These are phyloP conservation scores for Deilephila elpenor DNA, from an alignment of 2,888 invertebrate genomes.

Conservation along the genomic window DNA sequence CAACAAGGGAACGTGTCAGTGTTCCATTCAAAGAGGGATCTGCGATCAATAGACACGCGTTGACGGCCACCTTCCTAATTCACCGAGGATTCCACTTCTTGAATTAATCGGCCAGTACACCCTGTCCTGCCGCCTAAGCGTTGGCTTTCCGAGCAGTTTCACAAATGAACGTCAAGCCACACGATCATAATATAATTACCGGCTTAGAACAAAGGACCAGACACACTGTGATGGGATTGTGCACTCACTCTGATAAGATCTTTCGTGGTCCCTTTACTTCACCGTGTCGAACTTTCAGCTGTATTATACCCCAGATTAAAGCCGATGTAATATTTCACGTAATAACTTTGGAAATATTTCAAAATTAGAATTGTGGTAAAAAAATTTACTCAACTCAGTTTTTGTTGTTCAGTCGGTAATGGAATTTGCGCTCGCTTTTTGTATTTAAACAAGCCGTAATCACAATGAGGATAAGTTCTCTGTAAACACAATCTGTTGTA, in stretches of 20 bases:
- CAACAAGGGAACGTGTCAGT: slow-evolving; percentile 4
- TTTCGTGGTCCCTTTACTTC: slow-evolving; percentile 35
- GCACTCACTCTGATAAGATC: slow-evolving; percentile 50
- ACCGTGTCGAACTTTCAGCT: slow-evolving; percentile 37
- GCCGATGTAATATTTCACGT: background rate
- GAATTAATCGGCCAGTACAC: slow-evolving; percentile 73
- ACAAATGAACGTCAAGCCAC: slow-evolving; percentile 74
- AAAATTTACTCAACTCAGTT: background rate
- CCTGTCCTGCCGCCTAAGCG: slow-evolving; percentile 64
- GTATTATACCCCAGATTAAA: slow-evolving; percentile 13
- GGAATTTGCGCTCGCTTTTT: background rate
- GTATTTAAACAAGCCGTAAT: slow-evolving; percentile 3
- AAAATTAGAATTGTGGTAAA: background rate
- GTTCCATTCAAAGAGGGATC: slow-evolving; percentile 39
- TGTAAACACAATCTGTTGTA: background rate
- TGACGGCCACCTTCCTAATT: slow-evolving; percentile 69
- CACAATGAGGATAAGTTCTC: background rate
- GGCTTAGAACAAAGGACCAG: slow-evolving; percentile 50
- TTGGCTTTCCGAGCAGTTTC: slow-evolving; percentile 76
- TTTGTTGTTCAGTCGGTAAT: background rate
- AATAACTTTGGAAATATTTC: background rate
- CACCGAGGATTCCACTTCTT: slow-evolving; percentile 70
- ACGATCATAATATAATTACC: slow-evolving; percentile 66
- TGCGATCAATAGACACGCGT: slow-evolving; percentile 67
- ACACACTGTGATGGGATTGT: slow-evolving; percentile 43